Conservation (phyloP, 2,113 vertebrate genomes). For the Camarhynchus parvulus region DNA sequence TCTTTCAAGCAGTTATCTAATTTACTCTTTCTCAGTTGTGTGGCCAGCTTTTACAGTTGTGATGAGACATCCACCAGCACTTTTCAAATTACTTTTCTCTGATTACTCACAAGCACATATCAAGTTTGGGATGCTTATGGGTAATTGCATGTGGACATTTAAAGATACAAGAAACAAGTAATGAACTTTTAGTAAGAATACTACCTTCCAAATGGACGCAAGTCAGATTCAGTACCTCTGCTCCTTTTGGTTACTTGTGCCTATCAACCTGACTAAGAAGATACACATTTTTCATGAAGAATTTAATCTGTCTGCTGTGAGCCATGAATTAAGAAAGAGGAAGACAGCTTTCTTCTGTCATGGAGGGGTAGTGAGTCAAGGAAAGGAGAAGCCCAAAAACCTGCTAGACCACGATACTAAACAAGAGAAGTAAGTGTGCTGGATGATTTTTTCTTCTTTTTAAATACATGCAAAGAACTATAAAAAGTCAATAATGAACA, state of each 20-base stretch:
- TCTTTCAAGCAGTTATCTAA: background rate
- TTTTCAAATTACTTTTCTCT: background rate
- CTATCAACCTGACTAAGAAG: background rate
- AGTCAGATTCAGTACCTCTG: background rate
- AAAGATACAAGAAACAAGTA: background rate
- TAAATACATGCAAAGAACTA: background rate
- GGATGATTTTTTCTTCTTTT: background rate
- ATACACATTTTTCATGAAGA: background rate
- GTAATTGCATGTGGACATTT: background rate
- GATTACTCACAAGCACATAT: background rate
- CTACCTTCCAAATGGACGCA: background rate
- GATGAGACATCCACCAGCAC: background rate
- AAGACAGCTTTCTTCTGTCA: background rate
- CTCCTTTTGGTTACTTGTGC: background rate
- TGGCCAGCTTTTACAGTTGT: background rate
- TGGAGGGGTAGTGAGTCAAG: background rate
- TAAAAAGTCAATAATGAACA: background rate
- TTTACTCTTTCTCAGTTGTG: background rate
- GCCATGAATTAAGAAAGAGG: background rate
- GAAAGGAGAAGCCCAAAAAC: background rate
- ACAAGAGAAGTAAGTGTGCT: background rate
- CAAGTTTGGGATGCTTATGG: background rate
- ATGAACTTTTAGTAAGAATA: background rate
- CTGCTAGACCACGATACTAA: background rate
- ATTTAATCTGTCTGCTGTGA: background rate